phyloP scores from a whole-genome alignment of 1,140 invertebrate species.

The Bradysia coprophila region DNA sequence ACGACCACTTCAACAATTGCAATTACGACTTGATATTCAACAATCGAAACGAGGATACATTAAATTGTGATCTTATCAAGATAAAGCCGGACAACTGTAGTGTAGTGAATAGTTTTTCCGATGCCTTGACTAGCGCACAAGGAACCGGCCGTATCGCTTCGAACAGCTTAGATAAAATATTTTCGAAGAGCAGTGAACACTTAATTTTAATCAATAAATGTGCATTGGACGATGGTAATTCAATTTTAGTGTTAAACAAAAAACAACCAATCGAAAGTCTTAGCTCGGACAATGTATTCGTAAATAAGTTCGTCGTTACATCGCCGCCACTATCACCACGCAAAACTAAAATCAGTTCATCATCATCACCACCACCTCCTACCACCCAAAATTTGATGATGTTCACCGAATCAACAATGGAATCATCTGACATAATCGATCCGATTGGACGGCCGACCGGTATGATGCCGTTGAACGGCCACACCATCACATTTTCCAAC shows the following conservation, averaged over 20 bases:
- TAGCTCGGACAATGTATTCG: not conserved
- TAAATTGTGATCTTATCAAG: not conserved
- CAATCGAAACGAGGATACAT: not conserved
- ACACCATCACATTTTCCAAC: not conserved
- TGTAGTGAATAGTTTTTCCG: not conserved
- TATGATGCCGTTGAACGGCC: not conserved
- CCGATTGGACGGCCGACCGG: too few species aligned
- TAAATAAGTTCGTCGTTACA: conserved; percentile 1
- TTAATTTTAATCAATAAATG: not conserved
- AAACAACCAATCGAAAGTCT: not conserved
- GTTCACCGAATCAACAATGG: not conserved
- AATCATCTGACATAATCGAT: too few species aligned
- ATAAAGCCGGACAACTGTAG: not conserved
- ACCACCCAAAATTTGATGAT: not conserved
- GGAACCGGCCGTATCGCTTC: not conserved
- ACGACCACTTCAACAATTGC: not conserved
- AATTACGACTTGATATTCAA: not conserved
- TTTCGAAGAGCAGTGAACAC: not conserved
- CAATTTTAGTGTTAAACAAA: not conserved
- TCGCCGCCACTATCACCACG: not conserved
- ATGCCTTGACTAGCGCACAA: not conserved
- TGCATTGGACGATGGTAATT: not conserved
- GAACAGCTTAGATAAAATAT: not conserved
- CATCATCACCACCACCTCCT: not conserved
- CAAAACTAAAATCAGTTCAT: not conserved